These are phyloP conservation scores for Etheostoma perlongum DNA, from an alignment of 2,797 vertebrate species.

Conservation along the genomic window DNA sequence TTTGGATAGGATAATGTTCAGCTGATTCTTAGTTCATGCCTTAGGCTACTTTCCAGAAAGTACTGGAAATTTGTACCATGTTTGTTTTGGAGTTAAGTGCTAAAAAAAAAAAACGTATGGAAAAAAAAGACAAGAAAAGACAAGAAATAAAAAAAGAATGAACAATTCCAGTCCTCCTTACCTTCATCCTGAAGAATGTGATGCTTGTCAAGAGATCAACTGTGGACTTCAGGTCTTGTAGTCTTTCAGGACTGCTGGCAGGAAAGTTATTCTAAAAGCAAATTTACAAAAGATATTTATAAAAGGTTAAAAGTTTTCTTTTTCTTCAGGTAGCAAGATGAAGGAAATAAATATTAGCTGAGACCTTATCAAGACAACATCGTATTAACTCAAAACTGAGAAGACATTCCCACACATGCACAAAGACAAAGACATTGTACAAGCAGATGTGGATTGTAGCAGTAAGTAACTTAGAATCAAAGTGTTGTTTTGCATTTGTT, in stretches of 20 bases:
- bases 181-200: slow-evolving; percentile 99
- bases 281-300: slow-evolving; percentile 8
- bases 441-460: slow-evolving; percentile 17
- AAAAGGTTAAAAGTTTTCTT: slow-evolving; percentile 2
- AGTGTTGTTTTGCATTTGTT: neutral
- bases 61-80: slow-evolving; percentile 5
- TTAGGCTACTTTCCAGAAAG: slow-evolving; percentile 43
- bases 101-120: neutral
- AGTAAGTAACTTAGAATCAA: neutral
- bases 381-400: slow-evolving; percentile 12
- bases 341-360: neutral
- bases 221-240: slow-evolving; percentile 98
- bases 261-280: slow-evolving; percentile 95
- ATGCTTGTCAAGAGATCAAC: slow-evolving; percentile 98
- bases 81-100: slow-evolving; percentile 21
- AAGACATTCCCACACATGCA: neutral
- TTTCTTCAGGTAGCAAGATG: neutral
- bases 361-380: neutral
- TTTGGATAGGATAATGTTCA: slow-evolving; percentile 63
- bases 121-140: slow-evolving; percentile 2
- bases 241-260: slow-evolving; percentile 96
- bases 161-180: slow-evolving; percentile 29
- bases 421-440: slow-evolving; percentile 22
- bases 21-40: slow-evolving; percentile 46
- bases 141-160: neutral